Base-by-base conservation (phyloP, 2,888 invertebrate genomes). In the Chalcis sispes region DNA sequence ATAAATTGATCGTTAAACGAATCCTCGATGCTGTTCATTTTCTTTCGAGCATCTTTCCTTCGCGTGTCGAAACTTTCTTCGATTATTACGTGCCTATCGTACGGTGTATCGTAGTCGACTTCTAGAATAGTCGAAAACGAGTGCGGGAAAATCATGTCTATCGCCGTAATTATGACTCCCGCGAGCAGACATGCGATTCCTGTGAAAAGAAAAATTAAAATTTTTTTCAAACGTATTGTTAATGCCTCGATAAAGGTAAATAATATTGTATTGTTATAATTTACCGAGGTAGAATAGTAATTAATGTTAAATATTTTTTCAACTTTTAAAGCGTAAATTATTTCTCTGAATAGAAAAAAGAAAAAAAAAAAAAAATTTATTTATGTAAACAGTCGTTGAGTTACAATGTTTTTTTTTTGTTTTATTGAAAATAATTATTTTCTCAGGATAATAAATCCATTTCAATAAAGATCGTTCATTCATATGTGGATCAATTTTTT, bases 21-120 rank as follows among this genome's bases (percentile, higher is more conserved):
- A 71, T 88, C 87, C 36, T 87, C 86, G 13, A 83, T 86, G 75
- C 83, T 87, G 8, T 84, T 83, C 58, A 87, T 81, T 80, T 86
- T 86, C 61, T 84, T 82, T 46, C 85, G 82, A 52, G 82, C 81
- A 73, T 88, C 87, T 84, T 83, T 64, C 83, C 81, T 75, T 86
- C 87, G 54, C 73, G 91, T 93, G 83, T 93, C 93, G 83, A 93
- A 92, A 81, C 96, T 96, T 88, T 96, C 96, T 83, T 96, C 96
- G 78, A 97, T 94, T 73, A 97, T 95, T 77, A 96, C 96, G 88
- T 97, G 97, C 58, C 97, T 91, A 89, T 97, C 97, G 86, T 96
- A 97, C 0, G 97, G 97, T 18, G 97, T 97, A 87, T 97, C 97
- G 87, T 96, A 97, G 89, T 98, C 97, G 56, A 97, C 95, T 89